These are phyloP conservation scores for Trypoxylon attenuatum DNA, from an alignment of 2,888 invertebrate genomes.

Conservation along the genomic window DNA sequence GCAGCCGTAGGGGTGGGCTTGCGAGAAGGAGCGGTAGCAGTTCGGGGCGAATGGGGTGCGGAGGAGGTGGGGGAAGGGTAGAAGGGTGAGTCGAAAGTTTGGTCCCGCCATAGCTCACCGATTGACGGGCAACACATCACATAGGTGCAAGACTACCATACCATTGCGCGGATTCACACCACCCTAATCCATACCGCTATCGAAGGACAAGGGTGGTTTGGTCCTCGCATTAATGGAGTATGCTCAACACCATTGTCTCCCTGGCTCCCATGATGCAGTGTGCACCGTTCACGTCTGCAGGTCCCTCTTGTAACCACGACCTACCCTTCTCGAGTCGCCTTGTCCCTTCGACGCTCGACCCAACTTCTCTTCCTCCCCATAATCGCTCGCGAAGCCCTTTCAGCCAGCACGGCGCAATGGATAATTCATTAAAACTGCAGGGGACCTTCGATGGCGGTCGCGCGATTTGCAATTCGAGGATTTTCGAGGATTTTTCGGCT, in stretches of 20 bases:
- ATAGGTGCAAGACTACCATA: constrained; percentile 52
- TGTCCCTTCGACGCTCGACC: constrained; percentile 1
- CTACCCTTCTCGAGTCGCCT: constrained; percentile 8
- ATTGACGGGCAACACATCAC: constrained; percentile 71
- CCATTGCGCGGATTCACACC: constrained; percentile 16
- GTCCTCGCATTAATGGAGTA: constrained; percentile 50
- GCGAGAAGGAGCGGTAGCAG: constrained; percentile 5
- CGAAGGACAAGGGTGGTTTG: constrained; percentile 15
- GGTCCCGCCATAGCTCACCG: constrained; percentile 66
- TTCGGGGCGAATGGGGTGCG: too few relatives aligned
- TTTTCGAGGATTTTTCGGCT: background rate
- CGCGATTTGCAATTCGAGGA: constrained; percentile 13
- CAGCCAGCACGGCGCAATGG: constrained; percentile 9
- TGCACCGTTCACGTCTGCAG: constrained; percentile 46
- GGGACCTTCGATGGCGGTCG: constrained; percentile 12
- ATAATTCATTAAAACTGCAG: constrained; percentile 50
- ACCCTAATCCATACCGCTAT: constrained; percentile 8
- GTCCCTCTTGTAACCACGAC: constrained; percentile 17
- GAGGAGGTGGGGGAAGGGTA: constrained; percentile 29
- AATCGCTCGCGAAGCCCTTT: background rate
- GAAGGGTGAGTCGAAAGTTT: constrained; percentile 64
- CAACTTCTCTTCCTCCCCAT: constrained; percentile 35
- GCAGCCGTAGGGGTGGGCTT: constrained; percentile 40
- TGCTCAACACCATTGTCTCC: constrained; percentile 53
- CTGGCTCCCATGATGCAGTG: constrained; percentile 46